A percentile compares a stretch with the other conserved stretches of the same genome.
These are phyloP conservation scores for Oreohelix idahoensis DNA, from an alignment of 1,140 invertebrate genomes.

Conservation along the genomic window DNA sequence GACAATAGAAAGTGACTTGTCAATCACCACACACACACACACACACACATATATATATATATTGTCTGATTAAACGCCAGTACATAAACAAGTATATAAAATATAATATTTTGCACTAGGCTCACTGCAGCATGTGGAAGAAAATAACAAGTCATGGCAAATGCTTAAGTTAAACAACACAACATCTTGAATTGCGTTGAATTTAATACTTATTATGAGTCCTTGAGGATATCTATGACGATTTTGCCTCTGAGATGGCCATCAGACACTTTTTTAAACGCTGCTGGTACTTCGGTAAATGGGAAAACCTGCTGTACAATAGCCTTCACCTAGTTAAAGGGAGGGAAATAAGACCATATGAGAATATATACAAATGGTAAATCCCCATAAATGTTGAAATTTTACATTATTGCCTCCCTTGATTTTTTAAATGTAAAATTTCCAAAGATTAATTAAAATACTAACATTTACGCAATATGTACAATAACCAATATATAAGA, in stretches of 20 bases:
- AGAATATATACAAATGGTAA: background rate
- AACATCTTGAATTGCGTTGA: too few species aligned
- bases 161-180: too few species aligned
- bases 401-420: background rate
- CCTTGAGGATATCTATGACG: slow-evolving; percentile 76
- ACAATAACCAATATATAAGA: too few species aligned
- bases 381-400: background rate
- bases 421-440: background rate
- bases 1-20: too few species aligned
- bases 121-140: too few species aligned
- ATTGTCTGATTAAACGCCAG: too few species aligned
- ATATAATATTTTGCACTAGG: too few species aligned
- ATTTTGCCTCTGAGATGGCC: slow-evolving; percentile 86
- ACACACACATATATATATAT: too few species aligned
- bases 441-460: background rate
- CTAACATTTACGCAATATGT: too few species aligned
- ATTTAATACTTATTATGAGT: background rate
- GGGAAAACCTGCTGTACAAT: slow-evolving; percentile 81
- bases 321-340: slow-evolving; percentile 74
- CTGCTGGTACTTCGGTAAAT: slow-evolving; percentile 81
- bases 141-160: too few species aligned
- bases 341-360: slow-evolving; percentile 60
- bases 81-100: too few species aligned
- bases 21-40: too few species aligned
- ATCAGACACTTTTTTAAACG: slow-evolving; percentile 79